phyloP scores from a whole-genome alignment of 2,888 invertebrate species.

The Hydropsyche betteni region DNA sequence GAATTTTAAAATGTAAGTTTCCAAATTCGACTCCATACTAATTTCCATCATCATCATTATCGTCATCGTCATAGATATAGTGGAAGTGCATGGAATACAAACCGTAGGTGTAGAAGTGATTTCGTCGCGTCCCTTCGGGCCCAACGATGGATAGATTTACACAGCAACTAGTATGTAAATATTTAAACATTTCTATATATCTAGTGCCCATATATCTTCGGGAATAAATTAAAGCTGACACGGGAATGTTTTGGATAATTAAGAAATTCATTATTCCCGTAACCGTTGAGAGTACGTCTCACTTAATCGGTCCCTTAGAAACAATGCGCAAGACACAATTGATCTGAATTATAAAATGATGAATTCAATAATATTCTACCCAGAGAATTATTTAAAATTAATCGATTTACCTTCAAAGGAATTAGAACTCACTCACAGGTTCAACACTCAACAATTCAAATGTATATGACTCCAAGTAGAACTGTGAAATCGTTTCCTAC shows the following conservation, averaged over 20 bases:
- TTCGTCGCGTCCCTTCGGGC: slow-evolving; percentile 26
- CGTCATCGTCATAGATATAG: too few species aligned
- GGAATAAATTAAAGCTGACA: slow-evolving; percentile 43
- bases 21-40: too few species aligned
- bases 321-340: too few species aligned
- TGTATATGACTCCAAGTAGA: not conserved
- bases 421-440: too few species aligned
- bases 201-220: slow-evolving; percentile 37
- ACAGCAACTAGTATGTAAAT: slow-evolving; percentile 36
- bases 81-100: too few species aligned
- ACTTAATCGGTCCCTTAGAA: not conserved
- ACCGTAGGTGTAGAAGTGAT: slow-evolving; percentile 22
- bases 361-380: too few species aligned
- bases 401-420: too few species aligned
- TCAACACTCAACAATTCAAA: too few species aligned
- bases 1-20: too few species aligned
- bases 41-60: too few species aligned
- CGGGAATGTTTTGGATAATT: slow-evolving; percentile 42
- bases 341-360: too few species aligned
- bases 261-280: slow-evolving; percentile 39
- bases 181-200: slow-evolving; percentile 39
- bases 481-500: not conserved
- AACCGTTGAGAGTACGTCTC: slow-evolving; percentile 26
- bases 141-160: slow-evolving; percentile 27
- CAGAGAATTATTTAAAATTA: too few species aligned